phyloP scores from a whole-genome alignment of 2,797 vertebrate genomes.

The Melanotaenia maccullochi region DNA sequence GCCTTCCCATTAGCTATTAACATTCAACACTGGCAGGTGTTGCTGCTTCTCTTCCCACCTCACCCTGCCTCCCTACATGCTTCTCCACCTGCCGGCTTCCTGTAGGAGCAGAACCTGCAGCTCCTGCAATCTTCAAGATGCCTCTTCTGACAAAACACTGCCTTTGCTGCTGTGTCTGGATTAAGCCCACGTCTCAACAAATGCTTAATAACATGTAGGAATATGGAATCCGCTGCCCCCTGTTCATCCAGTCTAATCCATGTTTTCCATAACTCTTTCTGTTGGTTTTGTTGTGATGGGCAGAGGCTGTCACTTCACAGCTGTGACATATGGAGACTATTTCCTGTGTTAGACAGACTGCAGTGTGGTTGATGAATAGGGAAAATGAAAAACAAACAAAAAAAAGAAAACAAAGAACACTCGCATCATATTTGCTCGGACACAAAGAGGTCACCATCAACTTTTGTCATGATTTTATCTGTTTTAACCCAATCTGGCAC shows the following conservation, averaged over 20 bases:
- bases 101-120: conserved; percentile 25
- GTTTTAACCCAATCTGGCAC: conserved; percentile 41
- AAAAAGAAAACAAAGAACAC: conserved; percentile 17
- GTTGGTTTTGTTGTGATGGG: conserved; percentile 20
- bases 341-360: conserved; percentile 43
- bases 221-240: conserved; percentile 6
- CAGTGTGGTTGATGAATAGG: conserved; percentile 40
- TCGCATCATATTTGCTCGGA: conserved; percentile 36
- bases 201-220: conserved; percentile 42
- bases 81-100: conserved; percentile 22
- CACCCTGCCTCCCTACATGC: conserved; percentile 20
- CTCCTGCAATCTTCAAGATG: conserved; percentile 31
- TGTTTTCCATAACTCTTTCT: conserved; percentile 54
- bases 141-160: conserved; percentile 47
- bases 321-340: conserved; percentile 59
- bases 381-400: not conserved
- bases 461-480: conserved; percentile 6
- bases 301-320: conserved; percentile 43
- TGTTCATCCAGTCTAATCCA: conserved; percentile 47
- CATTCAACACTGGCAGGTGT: conserved; percentile 34
- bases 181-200: conserved; percentile 50
- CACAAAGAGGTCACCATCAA: conserved; percentile 38
- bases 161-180: conserved; percentile 19
- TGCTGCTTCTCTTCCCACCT: conserved; percentile 21
- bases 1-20: conserved; percentile 55